Evolutionary conservation across 2,797 vertebrate species (phyloP).

Genomic region (Sebastes ruberrimus): DNA sequence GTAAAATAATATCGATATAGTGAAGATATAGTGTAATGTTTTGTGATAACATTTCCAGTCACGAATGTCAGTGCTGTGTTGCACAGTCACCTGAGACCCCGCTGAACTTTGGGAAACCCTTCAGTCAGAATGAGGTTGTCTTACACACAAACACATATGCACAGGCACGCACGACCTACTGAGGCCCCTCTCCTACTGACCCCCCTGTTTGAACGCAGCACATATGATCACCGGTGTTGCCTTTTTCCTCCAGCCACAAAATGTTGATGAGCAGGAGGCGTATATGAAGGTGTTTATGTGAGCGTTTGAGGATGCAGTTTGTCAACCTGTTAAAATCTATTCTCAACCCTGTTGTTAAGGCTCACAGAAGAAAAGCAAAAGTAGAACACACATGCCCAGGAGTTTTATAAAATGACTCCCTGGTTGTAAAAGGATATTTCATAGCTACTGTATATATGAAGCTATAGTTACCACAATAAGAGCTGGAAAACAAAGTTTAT

Average conservation of each 20-base stretch:
- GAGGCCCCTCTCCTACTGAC: not conserved
- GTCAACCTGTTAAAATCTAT: conserved; percentile 13
- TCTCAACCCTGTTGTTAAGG: conserved; percentile 14
- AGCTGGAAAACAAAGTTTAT: not conserved
- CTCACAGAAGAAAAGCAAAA: conserved; percentile 7
- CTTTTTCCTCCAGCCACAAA: conserved; percentile 12
- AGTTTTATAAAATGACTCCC: not conserved
- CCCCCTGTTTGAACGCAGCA: conserved; percentile 13
- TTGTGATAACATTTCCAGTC: not conserved
- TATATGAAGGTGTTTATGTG: conserved; percentile 17
- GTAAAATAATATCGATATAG: not conserved
- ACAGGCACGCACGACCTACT: not conserved
- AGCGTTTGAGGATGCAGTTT: not conserved
- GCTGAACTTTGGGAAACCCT: conserved; percentile 51
- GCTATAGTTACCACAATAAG: not conserved
- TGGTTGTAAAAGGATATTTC: not conserved
- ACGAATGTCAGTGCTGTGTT: conserved; percentile 2
- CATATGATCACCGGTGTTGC: not conserved
- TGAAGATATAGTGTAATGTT: not conserved
- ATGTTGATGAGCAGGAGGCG: not conserved
- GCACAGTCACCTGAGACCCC: conserved; percentile 39
- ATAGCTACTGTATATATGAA: not conserved
- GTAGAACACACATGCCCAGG: not conserved
- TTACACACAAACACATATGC: conserved; percentile 49
- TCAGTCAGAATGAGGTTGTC: conserved; percentile 33